Evolutionary conservation across 1,140 invertebrate genomes (phyloP), one percentile per base, ranked within the genome.

Genomic region (Frieseomelitta varia): DNA sequence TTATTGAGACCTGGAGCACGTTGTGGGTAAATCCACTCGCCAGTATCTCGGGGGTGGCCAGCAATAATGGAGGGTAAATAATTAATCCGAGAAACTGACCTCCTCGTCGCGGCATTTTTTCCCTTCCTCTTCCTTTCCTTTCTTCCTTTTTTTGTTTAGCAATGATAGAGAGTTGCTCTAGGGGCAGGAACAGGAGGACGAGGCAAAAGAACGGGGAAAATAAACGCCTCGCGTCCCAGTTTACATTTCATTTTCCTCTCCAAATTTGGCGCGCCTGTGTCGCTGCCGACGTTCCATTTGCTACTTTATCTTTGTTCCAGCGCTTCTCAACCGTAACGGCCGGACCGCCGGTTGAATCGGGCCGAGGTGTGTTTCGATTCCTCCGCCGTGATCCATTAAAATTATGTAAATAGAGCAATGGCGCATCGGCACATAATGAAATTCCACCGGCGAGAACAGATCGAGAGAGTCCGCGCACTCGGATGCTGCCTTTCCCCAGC

Each of bases 191-290:
- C 0, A 39, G 15, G 15, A 65, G 27, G 27, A 65, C 63, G 69
- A 51, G 12, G 53, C 19, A 58, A 81, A 74, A 74, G 34, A 63
- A 81, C 34, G 21, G 21, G 39, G 47, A 53, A 81, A 81, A 74
- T 74, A 53, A 81, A 74, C 34, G 39, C 27, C 55, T 3, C 56
- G 69, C 79, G 79, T 55, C 47, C 79, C 58, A 81, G 79, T 81
- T 81, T 81, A 74, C 79, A 81, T 81, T 81, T 63, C 79, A 81
- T 81, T 75, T 81, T 63, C 56, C 79, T 81, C 79, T 75, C 47
- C 56, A 81, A 81, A 81, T 81, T 81, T 75, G 71, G 56, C 71
- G 47, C 71, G 56, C 63, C 47, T 81, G 27, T 74, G 63, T 74
- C 34, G 56, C 47, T 15, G 79, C 27, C 51, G 30, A 81, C 69